These are phyloP conservation scores for Catostomus latipinnis DNA, from an alignment of 2,797 vertebrate species.

Conservation along the genomic window DNA sequence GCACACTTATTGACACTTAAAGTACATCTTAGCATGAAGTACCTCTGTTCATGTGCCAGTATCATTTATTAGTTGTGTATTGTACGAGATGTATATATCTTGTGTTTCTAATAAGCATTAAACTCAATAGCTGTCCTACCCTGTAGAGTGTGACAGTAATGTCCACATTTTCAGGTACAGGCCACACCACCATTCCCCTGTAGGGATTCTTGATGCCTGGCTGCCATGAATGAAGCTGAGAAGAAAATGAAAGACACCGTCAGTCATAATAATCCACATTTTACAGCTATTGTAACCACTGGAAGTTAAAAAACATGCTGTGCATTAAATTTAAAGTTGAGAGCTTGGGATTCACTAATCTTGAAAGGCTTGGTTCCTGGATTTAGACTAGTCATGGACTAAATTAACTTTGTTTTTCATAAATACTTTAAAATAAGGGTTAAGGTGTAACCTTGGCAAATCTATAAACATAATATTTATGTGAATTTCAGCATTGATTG, in stretches of 20 bases:
- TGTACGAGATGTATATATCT: neutral
- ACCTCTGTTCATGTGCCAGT: neutral
- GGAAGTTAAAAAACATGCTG: neutral
- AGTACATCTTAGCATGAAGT: too few relatives aligned
- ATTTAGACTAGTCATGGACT: neutral
- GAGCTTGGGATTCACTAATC: neutral
- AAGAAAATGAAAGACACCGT: slow-evolving; percentile 25
- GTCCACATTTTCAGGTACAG: slow-evolving; percentile 92
- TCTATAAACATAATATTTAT: neutral
- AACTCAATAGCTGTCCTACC: slow-evolving; percentile 68
- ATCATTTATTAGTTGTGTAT: neutral
- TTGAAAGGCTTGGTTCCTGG: neutral
- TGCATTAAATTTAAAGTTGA: neutral
- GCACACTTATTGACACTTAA: neutral
- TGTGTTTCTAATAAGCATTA: neutral
- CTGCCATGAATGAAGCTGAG: slow-evolving; percentile 90
- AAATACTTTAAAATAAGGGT: neutral
- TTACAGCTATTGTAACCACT: neutral
- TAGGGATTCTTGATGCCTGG: slow-evolving; percentile 93
- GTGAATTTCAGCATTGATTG: neutral
- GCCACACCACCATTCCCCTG: slow-evolving; percentile 89
- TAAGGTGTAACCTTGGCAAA: neutral
- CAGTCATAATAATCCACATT: neutral
- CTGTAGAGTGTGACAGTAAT: slow-evolving; percentile 91
- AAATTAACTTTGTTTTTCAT: neutral